Evolutionary conservation across 2,113 vertebrate species (phyloP), one percentile per base, ranked within the genome.

Genomic region (Thamnaconus septentrionalis): DNA sequence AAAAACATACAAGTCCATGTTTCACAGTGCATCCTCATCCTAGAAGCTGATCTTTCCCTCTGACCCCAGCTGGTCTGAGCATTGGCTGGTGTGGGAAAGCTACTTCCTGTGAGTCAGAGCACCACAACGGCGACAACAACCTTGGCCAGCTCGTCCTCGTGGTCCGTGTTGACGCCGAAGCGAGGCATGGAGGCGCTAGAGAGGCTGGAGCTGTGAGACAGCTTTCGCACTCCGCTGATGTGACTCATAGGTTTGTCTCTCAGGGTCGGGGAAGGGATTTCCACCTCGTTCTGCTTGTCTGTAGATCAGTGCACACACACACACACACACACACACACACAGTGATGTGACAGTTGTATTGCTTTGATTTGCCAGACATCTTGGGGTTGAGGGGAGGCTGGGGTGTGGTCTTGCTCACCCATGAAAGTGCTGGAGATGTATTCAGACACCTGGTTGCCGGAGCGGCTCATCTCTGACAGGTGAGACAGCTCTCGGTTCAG

Each of bases 361-460:
- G 18, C 18, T 31, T 31, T 31, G 18, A 31, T 31, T 31, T 31
- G 18, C 18, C 18, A 31, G 18, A 31, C 18, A 31, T 31, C 18
- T 1, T 31, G 18, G 18, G 18, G 18, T 31, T 31, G 18, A 31
- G 18, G 18, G 18, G 18, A 31, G 18, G 18, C 4, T 18, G 5
- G 39, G 51, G 45, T 50, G 3, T n/a, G 61, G 51, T 50, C 51
- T 48, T 4, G 39, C 94, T 93, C 87, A 95, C 94, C 94, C 86
- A 95, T 75, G 79, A 95, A 96, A 49, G 93, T 95, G 70, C 78
- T 93, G 82, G 94, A 93, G 88, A 97, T 97, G 85, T 95, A 97
- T 78, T 97, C 93, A 0, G 90, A 91, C 73, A 91, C 90, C 79
- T 91, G 90, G 85, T 91, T 91, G 3, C 90, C 90, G 0, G 90